Evolutionary conservation across 2,113 vertebrate species (phyloP).

Genomic region (Nannospalax galili): DNA sequence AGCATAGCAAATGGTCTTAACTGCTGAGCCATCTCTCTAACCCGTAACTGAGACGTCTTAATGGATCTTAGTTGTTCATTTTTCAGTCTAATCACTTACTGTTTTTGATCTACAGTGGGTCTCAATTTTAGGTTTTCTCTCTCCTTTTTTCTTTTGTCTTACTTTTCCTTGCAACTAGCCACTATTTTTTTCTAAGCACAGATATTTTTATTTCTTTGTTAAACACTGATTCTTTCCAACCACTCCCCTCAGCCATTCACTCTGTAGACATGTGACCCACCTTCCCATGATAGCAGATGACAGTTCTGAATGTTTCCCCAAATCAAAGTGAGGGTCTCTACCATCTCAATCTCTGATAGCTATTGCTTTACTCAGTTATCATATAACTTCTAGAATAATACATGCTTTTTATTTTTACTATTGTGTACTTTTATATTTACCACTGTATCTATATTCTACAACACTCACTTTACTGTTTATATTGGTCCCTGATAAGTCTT

Average conservation of each 20-base stretch:
- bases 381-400: not conserved
- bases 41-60: not conserved
- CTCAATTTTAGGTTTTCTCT: not conserved
- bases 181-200: not conserved
- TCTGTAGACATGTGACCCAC: not conserved
- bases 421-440: not conserved
- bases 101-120: not conserved
- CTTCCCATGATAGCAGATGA: not conserved
- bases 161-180: not conserved
- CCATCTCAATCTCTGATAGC: not conserved
- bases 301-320: not conserved
- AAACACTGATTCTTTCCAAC: not conserved
- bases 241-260: not conserved
- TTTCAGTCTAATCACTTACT: not conserved
- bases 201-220: not conserved
- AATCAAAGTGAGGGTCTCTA: not conserved
- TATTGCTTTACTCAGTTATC: not conserved
- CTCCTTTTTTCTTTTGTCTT: not conserved
- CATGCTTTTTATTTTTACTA: not conserved
- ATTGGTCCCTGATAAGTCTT: not conserved
- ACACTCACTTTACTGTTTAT: not conserved
- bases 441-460: too few species aligned
- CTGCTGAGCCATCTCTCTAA: too few species aligned
- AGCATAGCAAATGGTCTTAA: too few species aligned
- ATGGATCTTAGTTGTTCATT: not conserved